Evolutionary conservation across 2,888 invertebrate species (phyloP), one percentile per base, ranked within the genome.

Genomic region (Xestoiulus laeticollis): DNA sequence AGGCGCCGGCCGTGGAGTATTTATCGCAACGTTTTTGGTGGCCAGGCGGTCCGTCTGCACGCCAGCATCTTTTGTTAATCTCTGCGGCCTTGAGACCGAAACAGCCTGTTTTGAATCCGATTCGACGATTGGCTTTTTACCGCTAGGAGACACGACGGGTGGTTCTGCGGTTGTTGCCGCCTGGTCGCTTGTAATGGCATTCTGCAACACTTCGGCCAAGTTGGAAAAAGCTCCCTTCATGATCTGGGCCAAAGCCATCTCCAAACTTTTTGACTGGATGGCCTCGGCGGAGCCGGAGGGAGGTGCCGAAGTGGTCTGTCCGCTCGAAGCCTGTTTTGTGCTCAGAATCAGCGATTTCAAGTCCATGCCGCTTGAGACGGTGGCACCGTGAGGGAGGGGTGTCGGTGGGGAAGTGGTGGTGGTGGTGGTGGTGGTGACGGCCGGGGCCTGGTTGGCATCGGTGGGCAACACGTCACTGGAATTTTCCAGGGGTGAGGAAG

Each of bases 21-120:
- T 89, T 30, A 89, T 88, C 1, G 88, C 89, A 16, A 88, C 83
- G 68, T 88, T 89, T 53, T 88, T 89, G 12, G 88, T 87, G 30
- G 26, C 43, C 26, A 78, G 30, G 32, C 68, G 33, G 22, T 88
- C 88, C 16, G 88, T 88, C 86, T 89, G 89, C n/a, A 88, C 86
- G 26, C 86, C 85, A 16, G 85, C 87, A 19, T 89, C 89, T 48
- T 82, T 87, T 22, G 59, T 59, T 59, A 59, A n/a, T 59, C 59
- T 59, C 32, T 33, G 48, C 19, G n/a, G n/a, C 33, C 8, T 12
- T 1, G 19, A 8, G 5, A n/a, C 32, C 8, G 84, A 14, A 26
- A 30, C 32, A 8, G 84, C 19, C 19, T 33, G 84, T 44, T 30
- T 85, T 5, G 87, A 1, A 4, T 30, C 30, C n/a, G 10, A 32